Base-by-base conservation (phyloP, 1,140 invertebrate species). In the Apis florea region DNA sequence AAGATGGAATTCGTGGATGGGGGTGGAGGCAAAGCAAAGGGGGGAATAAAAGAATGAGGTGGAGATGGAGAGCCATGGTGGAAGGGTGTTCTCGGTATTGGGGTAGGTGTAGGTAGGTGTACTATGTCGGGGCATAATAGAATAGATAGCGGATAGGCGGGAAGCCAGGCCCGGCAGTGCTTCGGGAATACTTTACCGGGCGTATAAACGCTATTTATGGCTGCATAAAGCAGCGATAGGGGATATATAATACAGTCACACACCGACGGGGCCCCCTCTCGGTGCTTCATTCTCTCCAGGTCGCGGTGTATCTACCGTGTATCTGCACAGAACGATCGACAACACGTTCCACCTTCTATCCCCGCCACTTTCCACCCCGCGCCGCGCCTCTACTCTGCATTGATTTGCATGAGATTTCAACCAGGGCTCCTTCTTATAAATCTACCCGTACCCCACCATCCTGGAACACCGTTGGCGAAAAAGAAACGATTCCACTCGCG, bases 131-230 rank as follows among this genome's bases (percentile, higher is more conserved):
- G 83, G 90, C 88, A 91, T 92, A 91, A 92, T 92, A 92, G 91
- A 93, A 92, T 92, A 92, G 90, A 91, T 91, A 91, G 89, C 83
- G 83, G 85, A 90, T 89, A 90, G 88, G 87, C 85, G 88, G 86
- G 80, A 90, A 90, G 89, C 87, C 87, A 85, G 88, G 84, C 79
- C 84, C 84, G 89, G 49, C 80, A 83, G 86, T 91, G 87, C 90
- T 91, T 91, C 90, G 86, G 87, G 90, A 91, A 92, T 91, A 92
- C 91, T 92, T 92, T 92, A 92, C 90, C 86, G 90, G 89, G 87
- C 90, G 87, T 91, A 92, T 92, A 91, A 92, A 92, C 91, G 90
- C 91, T 92, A 93, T 93, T 93, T 93, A 93, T 91, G 91, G 91
- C 90, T 90, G 90, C 89, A 92, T 92, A 93, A 93, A 93, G 88